phyloP scores from a whole-genome alignment of 2,797 vertebrate genomes.

The Schizopygopsis malacanthus region DNA sequence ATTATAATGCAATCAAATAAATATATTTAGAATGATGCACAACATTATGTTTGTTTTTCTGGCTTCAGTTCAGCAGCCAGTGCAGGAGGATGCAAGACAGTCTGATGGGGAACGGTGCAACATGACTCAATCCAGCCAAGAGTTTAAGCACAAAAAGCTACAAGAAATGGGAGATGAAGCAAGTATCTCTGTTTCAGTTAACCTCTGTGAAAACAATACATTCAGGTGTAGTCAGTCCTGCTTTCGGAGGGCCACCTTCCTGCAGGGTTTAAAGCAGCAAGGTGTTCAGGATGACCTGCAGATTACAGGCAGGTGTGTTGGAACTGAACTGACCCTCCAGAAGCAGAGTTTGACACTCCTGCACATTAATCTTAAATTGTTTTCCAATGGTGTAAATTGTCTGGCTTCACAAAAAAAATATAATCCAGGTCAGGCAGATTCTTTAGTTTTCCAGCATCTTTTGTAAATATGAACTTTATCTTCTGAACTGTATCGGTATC shows the following conservation, averaged over 20 bases:
- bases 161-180: background rate
- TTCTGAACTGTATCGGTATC: too few relatives aligned
- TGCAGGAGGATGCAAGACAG: background rate
- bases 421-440: background rate
- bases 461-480: too few relatives aligned
- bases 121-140: background rate
- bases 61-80: background rate
- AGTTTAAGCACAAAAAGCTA: background rate
- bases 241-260: background rate
- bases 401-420: too few relatives aligned
- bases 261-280: too few relatives aligned
- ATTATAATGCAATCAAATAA: too few relatives aligned
- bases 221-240: background rate
- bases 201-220: background rate
- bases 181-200: background rate
- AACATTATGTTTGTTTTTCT: background rate
- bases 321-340: too few relatives aligned
- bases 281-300: too few relatives aligned
- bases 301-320: too few relatives aligned
- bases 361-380: too few relatives aligned
- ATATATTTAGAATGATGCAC: too few relatives aligned
- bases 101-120: background rate
- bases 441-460: background rate
- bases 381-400: too few relatives aligned
- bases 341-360: too few relatives aligned